Conservation (phyloP, 2,797 vertebrate genomes). For the Champsocephalus gunnari region DNA sequence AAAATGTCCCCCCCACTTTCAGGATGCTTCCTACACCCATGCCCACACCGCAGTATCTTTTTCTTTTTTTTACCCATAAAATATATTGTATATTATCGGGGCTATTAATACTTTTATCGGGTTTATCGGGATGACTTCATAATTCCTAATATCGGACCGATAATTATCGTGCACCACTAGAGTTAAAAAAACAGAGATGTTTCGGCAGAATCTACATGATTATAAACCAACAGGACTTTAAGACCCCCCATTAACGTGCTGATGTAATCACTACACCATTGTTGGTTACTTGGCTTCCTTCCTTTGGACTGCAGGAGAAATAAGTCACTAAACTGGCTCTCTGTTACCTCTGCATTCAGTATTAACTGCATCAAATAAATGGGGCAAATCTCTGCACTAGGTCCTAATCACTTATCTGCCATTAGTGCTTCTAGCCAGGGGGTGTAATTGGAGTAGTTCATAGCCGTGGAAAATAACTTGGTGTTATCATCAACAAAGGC, state of each 20-base stretch:
- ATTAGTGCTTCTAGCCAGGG: conserved; percentile 71
- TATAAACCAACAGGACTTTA: conserved; percentile 23
- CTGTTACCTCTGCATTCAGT: conserved; percentile 56
- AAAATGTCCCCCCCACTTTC: too few species aligned
- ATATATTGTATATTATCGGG: too few species aligned
- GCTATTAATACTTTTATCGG: too few species aligned
- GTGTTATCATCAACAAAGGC: conserved; percentile 65
- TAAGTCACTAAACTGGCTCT: conserved; percentile 57
- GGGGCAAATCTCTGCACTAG: conserved; percentile 71
- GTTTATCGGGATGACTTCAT: too few species aligned
- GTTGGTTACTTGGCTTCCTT: conserved; percentile 31
- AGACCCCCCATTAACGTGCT: conserved; percentile 25
- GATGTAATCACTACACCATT: conserved; percentile 52
- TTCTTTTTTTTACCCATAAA: too few species aligned
- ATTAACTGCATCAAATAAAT: conserved; percentile 77
- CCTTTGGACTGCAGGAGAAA: conserved; percentile 45
- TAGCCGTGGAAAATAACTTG: conserved; percentile 70
- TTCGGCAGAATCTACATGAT: conserved; percentile 25
- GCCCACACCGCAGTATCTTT: too few species aligned
- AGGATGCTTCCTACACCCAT: too few species aligned
- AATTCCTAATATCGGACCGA: too few species aligned
- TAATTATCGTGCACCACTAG: background rate
- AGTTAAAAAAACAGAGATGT: conserved; percentile 17
- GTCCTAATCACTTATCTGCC: conserved; percentile 75
- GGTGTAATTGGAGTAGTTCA: conserved; percentile 69